Percentiles rank a stretch among this genome's conserved stretches.
Conservation (phyloP, 2,888 invertebrate genomes). For the Rhodophaea formosa region DNA sequence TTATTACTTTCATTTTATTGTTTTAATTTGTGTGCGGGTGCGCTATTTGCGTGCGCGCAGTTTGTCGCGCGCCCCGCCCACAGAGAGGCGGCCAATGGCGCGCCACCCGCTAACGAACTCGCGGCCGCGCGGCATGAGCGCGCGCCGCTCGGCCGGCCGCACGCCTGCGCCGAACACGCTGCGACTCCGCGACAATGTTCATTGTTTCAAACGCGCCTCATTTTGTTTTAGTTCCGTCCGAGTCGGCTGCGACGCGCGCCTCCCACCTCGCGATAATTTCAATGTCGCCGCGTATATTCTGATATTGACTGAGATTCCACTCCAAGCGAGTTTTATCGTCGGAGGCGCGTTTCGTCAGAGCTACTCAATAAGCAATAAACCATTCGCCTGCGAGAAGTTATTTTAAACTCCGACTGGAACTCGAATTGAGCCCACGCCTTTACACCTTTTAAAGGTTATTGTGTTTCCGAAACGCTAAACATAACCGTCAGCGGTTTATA, state of each 20-base stretch:
- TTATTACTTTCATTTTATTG: slow-evolving; percentile 80
- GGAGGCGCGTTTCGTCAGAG: slow-evolving; percentile 73
- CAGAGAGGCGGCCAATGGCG: slow-evolving; percentile 66
- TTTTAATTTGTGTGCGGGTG: slow-evolving; percentile 80
- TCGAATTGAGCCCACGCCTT: slow-evolving; percentile 71
- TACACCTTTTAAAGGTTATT: slow-evolving; percentile 80
- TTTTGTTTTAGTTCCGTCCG: slow-evolving; percentile 68
- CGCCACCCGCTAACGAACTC: slow-evolving; percentile 51
- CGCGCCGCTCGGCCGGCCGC: slow-evolving; percentile 38
- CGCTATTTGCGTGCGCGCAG: slow-evolving; percentile 81
- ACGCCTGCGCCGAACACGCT: slow-evolving; percentile 52
- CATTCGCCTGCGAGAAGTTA: slow-evolving; percentile 77
- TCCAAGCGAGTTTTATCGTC: slow-evolving; percentile 71
- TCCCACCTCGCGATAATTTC: slow-evolving; percentile 78
- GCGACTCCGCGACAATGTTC: slow-evolving; percentile 67
- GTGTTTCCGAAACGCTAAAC: slow-evolving; percentile 70
- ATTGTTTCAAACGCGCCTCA: slow-evolving; percentile 76
- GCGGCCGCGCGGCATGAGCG: slow-evolving; percentile 11
- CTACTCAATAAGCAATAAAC: slow-evolving; percentile 81
- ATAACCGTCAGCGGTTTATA: slow-evolving; percentile 43
- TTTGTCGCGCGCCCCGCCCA: slow-evolving; percentile 71
- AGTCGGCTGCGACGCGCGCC: slow-evolving; percentile 52
- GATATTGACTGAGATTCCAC: slow-evolving; percentile 78
- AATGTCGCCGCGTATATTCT: slow-evolving; percentile 73
- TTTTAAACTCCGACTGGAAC: slow-evolving; percentile 69